Percentiles rank a stretch among this genome's conserved stretches.
These are phyloP conservation scores for Zosterops hypoxanthus DNA, from an alignment of 2,113 vertebrate species.

Conservation along the genomic window DNA sequence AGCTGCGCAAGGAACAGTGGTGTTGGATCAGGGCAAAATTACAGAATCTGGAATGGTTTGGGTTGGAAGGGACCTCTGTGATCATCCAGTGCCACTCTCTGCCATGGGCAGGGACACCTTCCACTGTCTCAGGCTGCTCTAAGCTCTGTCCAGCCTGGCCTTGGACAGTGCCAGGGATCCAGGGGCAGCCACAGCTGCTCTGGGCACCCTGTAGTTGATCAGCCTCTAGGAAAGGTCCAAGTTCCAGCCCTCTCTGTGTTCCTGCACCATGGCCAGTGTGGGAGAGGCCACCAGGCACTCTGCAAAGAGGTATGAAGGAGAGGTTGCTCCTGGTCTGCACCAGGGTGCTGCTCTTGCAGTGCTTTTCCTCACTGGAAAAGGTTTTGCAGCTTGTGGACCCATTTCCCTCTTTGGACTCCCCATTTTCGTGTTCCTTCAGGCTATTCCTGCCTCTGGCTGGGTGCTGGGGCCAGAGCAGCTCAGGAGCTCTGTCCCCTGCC, in stretches of 20 bases:
- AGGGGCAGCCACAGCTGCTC: neutral
- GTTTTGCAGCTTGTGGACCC: neutral
- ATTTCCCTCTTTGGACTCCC: neutral
- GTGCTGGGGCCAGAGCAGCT: neutral
- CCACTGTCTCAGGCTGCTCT: neutral
- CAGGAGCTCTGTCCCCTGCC: fast-evolving
- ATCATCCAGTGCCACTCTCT: fast-evolving
- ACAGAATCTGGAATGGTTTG: neutral
- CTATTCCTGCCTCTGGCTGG: neutral
- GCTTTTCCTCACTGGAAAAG: neutral
- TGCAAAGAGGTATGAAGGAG: neutral
- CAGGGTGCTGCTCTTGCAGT: neutral
- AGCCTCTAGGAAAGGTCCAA: neutral
- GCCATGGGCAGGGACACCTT: neutral
- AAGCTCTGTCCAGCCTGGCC: fast-evolving
- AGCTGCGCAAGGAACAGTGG: neutral
- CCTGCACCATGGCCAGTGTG: fast-evolving
- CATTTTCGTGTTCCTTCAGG: neutral
- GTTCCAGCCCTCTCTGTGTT: neutral
- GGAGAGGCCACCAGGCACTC: neutral
- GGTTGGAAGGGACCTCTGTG: neutral
- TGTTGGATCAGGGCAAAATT: neutral
- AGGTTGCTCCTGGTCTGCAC: neutral
- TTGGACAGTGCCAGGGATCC: fast-evolving
- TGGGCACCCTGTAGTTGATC: neutral